Base-by-base conservation (phyloP, 1,140 invertebrate genomes). In the Oppia nitens region DNA sequence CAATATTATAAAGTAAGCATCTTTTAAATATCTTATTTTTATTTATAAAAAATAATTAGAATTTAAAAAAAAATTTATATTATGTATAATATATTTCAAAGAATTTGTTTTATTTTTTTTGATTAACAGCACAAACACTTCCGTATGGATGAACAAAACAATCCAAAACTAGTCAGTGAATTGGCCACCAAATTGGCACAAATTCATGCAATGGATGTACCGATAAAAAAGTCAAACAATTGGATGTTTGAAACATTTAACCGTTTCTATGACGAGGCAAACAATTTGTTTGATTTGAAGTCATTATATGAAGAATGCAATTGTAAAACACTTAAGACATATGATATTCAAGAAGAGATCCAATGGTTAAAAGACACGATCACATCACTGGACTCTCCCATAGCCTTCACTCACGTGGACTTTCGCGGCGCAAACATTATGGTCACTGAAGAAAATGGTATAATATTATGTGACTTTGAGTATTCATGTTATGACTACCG, bases 41-140 rank as follows among this genome's bases (percentile, higher is more conserved):
- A 40, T 40, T 9, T 9, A 40, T 6, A 9, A 40, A 9, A 9
- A 6, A 9, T 6, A 40, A 17, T 40, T 40, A 40, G 32, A n/a
- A n/a, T 40, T 40, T 6, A 40, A 40, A 40, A 17, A 17, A 9
- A 17, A 40, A 40, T 40, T 40, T 40, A 6, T 40, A 40, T 40
- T 40, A 40, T 9, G 6, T 40, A 9, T 9, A 9, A 40, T 40
- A 9, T 40, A 40, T 40, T 9, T 40, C 17, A 40, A 40, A 17
- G 6, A 40, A 6, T 9, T 40, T 40, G 6, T 17, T 40, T 6
- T 40, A 40, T 40, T 54, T 9, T 54, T 45, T 54, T 54, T 54
- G n/a, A 20, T n/a, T n/a, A n/a, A n/a, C n/a, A 54, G 53, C 53
- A 54, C 25, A 26, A 54, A 54, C 53, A 54, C 47, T 54, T 54